Evolutionary conservation across 1,140 invertebrate species (phyloP).

Genomic region (Aphis craccivora): DNA sequence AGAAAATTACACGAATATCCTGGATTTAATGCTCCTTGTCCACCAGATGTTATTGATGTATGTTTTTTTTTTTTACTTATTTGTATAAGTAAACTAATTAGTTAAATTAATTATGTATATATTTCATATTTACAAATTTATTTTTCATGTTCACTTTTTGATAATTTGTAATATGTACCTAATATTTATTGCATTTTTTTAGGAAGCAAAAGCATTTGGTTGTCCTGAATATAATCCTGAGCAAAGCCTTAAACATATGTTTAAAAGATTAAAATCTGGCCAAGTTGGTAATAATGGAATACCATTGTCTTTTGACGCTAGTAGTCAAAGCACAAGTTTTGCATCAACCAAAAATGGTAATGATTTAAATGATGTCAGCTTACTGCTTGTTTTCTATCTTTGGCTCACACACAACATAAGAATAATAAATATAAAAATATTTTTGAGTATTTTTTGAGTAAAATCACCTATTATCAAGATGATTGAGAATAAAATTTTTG

Average conservation of each 20-base stretch:
- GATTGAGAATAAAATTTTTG: background rate
- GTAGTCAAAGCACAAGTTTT: background rate
- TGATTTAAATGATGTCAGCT: background rate
- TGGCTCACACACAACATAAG: background rate
- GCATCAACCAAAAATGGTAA: background rate
- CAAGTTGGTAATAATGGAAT: background rate
- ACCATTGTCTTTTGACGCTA: background rate
- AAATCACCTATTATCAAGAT: background rate
- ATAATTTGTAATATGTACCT: background rate
- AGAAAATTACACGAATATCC: conserved; percentile 21
- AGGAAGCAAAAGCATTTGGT: background rate
- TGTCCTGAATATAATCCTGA: conserved; percentile 32
- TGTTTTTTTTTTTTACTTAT: background rate
- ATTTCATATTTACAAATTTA: background rate
- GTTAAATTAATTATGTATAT: background rate
- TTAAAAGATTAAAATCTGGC: background rate
- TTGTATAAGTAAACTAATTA: too few species aligned
- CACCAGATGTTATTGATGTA: conserved; percentile 32
- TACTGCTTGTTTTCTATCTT: background rate
- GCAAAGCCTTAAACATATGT: conserved; percentile 43
- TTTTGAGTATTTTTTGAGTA: background rate
- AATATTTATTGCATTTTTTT: background rate
- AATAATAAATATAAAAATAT: too few species aligned
- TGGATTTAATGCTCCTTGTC: conserved; percentile 41
- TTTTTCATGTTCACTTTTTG: background rate